These are phyloP conservation scores for Eubasilissa regina DNA, from an alignment of 1,140 invertebrate species.

Conservation along the genomic window DNA sequence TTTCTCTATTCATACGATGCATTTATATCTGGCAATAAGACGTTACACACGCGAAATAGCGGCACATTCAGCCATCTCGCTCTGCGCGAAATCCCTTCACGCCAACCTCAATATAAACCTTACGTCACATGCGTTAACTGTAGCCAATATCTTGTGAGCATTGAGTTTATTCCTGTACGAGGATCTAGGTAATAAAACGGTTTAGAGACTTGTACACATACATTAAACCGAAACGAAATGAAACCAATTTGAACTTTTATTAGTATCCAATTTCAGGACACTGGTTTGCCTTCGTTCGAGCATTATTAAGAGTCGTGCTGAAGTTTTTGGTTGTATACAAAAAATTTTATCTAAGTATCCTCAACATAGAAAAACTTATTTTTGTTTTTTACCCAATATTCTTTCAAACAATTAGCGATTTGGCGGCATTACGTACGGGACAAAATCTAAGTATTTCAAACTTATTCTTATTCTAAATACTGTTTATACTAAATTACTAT, in stretches of 20 bases:
- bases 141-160: constrained; percentile 19
- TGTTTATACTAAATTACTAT: too few species aligned
- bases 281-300: neutral
- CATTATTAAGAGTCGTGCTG: too few species aligned
- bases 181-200: constrained; percentile 4
- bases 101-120: constrained; percentile 1
- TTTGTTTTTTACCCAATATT: too few species aligned
- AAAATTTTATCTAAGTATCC: too few species aligned
- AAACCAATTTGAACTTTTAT: constrained; percentile 11
- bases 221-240: constrained; percentile 13
- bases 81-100: neutral
- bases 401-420: too few species aligned
- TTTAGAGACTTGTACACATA: constrained; percentile 24
- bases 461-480: too few species aligned
- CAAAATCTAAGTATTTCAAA: too few species aligned
- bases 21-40: constrained; percentile 30
- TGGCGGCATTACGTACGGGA: too few species aligned
- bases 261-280: constrained; percentile 11
- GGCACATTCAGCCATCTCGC: neutral
- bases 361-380: too few species aligned
- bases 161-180: constrained; percentile 24
- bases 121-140: constrained; percentile 26
- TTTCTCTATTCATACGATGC: neutral
- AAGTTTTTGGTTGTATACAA: too few species aligned
- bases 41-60: neutral